phyloP scores from a whole-genome alignment of 2,888 invertebrate genomes.

The Lingula anatina region DNA sequence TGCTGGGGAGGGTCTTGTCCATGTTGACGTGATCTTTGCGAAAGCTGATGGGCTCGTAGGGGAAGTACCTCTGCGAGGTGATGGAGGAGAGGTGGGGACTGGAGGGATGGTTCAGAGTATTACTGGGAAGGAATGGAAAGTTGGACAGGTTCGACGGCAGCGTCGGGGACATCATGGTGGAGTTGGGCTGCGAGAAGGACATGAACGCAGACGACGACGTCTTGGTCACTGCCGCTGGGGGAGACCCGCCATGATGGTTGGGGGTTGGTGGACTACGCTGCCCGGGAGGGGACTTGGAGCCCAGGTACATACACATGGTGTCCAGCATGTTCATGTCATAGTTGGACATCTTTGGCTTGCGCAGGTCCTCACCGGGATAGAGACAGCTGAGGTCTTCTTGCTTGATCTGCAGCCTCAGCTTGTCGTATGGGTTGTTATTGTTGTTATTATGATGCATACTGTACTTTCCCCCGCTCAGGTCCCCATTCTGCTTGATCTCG shows the following conservation, averaged over 20 bases:
- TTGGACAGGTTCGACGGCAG: conserved; percentile 21
- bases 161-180: conserved; percentile 18
- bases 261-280: too few relatives aligned
- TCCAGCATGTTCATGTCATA: too few relatives aligned
- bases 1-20: conserved; percentile 17
- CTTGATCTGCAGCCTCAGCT: too few relatives aligned
- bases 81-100: conserved; percentile 46
- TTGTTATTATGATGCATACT: too few relatives aligned
- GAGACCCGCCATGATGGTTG: too few relatives aligned
- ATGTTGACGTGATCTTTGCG: conserved; percentile 58
- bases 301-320: conserved; percentile 11
- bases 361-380: too few relatives aligned
- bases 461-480: too few relatives aligned
- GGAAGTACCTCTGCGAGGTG: conserved; percentile 58
- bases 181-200: conserved; percentile 65
- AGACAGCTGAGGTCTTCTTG: too few relatives aligned
- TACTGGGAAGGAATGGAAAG: conserved; percentile 23
- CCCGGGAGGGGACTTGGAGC: conserved; percentile 10
- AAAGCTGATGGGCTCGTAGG: conserved; percentile 87
- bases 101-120: conserved; percentile 38
- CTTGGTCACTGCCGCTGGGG: neutral
- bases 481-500: neutral
- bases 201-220: conserved; percentile 70
- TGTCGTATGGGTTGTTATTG: too few relatives aligned
- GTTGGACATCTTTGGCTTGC: too few relatives aligned